Evolutionary conservation across 2,888 invertebrate genomes (phyloP).

Genomic region (Eupsilia transversa): DNA sequence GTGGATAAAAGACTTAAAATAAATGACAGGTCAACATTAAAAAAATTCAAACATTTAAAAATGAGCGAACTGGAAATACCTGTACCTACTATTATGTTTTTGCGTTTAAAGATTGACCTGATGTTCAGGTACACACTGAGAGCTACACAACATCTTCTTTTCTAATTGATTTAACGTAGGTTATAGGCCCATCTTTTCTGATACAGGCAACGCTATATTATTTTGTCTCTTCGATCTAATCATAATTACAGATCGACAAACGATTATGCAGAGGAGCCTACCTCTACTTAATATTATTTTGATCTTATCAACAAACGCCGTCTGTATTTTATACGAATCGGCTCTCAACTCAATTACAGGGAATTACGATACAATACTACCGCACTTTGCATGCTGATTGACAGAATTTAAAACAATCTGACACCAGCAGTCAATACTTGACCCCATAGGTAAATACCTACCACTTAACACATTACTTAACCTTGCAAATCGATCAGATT

Average conservation of each 20-base stretch:
- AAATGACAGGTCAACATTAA: not conserved
- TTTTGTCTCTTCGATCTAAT: not conserved
- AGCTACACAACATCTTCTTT: not conserved
- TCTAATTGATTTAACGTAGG: not conserved
- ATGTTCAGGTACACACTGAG: not conserved
- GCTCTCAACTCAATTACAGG: not conserved
- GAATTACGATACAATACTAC: not conserved
- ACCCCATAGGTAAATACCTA: not conserved
- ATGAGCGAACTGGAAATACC: constrained; percentile 4
- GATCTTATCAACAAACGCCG: not conserved
- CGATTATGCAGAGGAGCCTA: not conserved
- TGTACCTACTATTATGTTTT: constrained; percentile 8
- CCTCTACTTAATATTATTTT: not conserved
- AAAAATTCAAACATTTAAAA: not conserved
- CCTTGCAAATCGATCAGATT: constrained; percentile 36
- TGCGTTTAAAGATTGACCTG: not conserved
- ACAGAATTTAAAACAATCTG: constrained; percentile 14
- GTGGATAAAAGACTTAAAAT: not conserved
- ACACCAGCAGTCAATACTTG: constrained; percentile 20
- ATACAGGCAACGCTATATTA: not conserved
- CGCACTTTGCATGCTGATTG: not conserved
- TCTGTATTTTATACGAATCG: not conserved
- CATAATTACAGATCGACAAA: not conserved
- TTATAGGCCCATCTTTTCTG: not conserved
- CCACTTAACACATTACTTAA: constrained; percentile 38